A percentile compares a stretch with the other conserved stretches of the same genome.
Evolutionary conservation across 2,113 vertebrate genomes (phyloP).

Genomic region (Pelusios castaneus): DNA sequence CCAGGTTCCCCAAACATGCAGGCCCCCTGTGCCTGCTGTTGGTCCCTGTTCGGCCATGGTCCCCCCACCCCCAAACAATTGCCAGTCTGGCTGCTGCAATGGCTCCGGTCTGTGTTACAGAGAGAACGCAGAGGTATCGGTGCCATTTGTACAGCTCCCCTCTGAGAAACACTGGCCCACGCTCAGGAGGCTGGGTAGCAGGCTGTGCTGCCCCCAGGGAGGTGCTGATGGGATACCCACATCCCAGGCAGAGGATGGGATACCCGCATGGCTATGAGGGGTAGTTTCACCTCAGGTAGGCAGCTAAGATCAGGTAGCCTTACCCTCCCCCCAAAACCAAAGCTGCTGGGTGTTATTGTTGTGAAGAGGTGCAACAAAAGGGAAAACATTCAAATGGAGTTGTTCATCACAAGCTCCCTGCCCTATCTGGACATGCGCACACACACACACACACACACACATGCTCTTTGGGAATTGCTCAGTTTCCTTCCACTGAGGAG

Average conservation of each 20-base stretch:
- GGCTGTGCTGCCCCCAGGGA: not conserved
- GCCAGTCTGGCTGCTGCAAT: too few relatives aligned
- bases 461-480: not conserved
- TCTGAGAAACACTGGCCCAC: not conserved
- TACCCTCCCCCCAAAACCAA: not conserved
- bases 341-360: not conserved
- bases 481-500: not conserved
- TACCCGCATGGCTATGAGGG: not conserved
- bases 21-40: not conserved
- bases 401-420: not conserved
- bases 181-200: not conserved
- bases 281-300: not conserved
- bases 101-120: not conserved
- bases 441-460: not conserved
- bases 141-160: not conserved
- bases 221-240: not conserved
- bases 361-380: not conserved
- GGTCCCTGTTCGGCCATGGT: too few relatives aligned
- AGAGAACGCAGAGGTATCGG: not conserved
- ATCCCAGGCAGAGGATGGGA: not conserved
- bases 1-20: not conserved
- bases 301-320: not conserved
- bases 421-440: not conserved
- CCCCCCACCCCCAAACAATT: not conserved
- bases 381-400: not conserved